A percentile compares a stretch with the other conserved stretches of the same genome.
phyloP scores from a whole-genome alignment of 2,797 vertebrate genomes.

The Catamblyrhynchus diadema region DNA sequence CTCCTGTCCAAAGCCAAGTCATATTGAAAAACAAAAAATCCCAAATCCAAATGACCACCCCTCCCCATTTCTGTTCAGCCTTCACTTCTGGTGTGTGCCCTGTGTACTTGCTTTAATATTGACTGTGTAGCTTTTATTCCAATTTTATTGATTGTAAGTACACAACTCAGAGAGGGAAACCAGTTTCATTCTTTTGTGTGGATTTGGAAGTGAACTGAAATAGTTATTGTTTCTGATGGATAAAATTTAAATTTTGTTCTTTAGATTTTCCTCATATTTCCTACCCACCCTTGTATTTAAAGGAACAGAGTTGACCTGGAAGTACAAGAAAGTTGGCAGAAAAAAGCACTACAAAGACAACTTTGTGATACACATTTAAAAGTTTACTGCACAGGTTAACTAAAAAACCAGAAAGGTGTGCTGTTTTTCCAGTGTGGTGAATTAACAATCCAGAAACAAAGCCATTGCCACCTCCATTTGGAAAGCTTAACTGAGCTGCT shows the following conservation, averaged over 20 bases:
- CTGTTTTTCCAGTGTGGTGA: not conserved
- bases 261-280: not conserved
- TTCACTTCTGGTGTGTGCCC: not conserved
- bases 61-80: not conserved
- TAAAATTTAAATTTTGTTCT: not conserved
- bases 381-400: not conserved
- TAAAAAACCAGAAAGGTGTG: not conserved
- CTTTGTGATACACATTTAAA: not conserved
- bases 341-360: not conserved
- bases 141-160: not conserved
- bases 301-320: not conserved
- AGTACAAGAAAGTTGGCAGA: not conserved
- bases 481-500: not conserved
- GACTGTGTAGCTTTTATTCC: not conserved
- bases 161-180: not conserved
- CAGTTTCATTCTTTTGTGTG: not conserved
- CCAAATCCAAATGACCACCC: fast-evolving
- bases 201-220: not conserved
- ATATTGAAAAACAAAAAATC: not conserved
- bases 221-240: not conserved
- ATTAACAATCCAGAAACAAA: not conserved
- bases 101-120: not conserved
- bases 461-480: not conserved
- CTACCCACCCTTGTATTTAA: not conserved
- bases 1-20: not conserved